Base-by-base conservation (phyloP, 2,113 vertebrate species). In the Chlorocebus sabaeus region DNA sequence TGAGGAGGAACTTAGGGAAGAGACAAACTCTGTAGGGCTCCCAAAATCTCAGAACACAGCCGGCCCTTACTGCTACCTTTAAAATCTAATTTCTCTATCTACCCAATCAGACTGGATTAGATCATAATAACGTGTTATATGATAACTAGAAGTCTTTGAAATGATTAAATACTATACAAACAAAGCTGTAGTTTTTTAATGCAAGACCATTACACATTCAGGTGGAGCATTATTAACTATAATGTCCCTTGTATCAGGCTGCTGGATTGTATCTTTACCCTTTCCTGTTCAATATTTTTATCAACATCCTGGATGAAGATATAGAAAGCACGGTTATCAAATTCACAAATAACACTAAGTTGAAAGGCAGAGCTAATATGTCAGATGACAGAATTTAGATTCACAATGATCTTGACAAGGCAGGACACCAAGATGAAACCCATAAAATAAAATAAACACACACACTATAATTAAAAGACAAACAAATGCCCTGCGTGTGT, bases 381-480 rank as follows among this genome's bases (percentile, higher is more conserved):
- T 84, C 38, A 8, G 67, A 87, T 55, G 81, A 97, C 64, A 91
- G 61, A 93, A 95, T 80, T 83, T 76, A 93, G 75, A 95, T 87
- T 95, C 86, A 75, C 89, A 97, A 78, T 82, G 35, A 90, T 97
- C 52, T 94, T 97, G 95, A 97, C 96, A 96, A 95, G 78, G 89
- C 89, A 95, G 68, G 98, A 92, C 83, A 87, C 67, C 76, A 67
- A 84, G 40, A 80, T 67, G 38, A 96, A 89, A 84, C 13, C 68
- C 40, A 9, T 95, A 59, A 96, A 90, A 93, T 79, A 23, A 92
- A 96, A 91, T 93, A 79, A 95, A 40, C 68, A 75, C 79, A 95
- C 92, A 92, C n/a, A 55, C 22, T 93, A 82, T 70, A 68, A 92
- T 64, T 90, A 6, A 87, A 90, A 80, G 67, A n/a, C 4, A 75